These are phyloP conservation scores for Pseudoatta argentina DNA, from an alignment of 1,140 invertebrate species.

Conservation along the genomic window DNA sequence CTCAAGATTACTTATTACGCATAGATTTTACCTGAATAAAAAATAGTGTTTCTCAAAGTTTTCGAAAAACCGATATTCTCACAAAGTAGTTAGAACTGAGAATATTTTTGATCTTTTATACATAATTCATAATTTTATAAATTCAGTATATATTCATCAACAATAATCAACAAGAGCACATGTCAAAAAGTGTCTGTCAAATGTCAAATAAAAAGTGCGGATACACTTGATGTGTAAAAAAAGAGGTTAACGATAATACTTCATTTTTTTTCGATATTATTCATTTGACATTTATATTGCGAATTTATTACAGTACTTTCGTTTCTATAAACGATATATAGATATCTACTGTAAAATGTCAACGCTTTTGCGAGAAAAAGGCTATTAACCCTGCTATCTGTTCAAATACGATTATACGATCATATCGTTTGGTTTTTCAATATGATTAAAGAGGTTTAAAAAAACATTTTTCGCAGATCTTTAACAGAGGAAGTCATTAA, in stretches of 20 bases:
- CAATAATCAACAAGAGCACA: neutral
- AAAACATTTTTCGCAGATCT: too few relatives aligned
- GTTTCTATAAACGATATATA: neutral
- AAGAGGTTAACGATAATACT: neutral
- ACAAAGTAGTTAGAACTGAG: too few relatives aligned
- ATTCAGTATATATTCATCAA: neutral
- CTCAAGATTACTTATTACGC: conserved; percentile 16
- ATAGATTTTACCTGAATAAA: neutral
- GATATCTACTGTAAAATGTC: neutral
- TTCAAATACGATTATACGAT: too few relatives aligned
- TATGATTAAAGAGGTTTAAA: too few relatives aligned
- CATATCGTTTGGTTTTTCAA: too few relatives aligned
- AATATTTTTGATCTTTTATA: neutral
- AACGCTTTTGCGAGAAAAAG: neutral
- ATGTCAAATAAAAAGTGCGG: neutral
- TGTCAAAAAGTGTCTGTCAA: neutral
- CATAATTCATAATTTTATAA: neutral
- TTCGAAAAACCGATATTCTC: neutral
- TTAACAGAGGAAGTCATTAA: too few relatives aligned
- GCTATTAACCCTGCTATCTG: neutral
- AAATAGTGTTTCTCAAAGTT: neutral
- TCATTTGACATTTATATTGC: neutral
- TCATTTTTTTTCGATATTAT: neutral
- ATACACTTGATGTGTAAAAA: neutral
- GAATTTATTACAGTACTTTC: neutral